Conservation (phyloP, 2,797 vertebrate species). For the Chaetodon trifasciatus region DNA sequence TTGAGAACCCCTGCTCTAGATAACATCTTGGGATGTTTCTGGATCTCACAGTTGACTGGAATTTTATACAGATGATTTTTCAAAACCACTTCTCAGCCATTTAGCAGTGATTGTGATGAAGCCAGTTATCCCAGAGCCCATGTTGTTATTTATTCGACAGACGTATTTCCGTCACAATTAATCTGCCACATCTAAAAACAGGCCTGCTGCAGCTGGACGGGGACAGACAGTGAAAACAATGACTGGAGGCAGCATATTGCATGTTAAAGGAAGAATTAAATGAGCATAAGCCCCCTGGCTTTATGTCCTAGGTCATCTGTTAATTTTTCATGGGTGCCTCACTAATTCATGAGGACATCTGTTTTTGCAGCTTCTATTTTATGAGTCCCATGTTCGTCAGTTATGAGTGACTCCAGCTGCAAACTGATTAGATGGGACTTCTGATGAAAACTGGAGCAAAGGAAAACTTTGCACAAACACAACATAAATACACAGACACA, state of each 20-base stretch:
- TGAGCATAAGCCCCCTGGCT: conserved; percentile 73
- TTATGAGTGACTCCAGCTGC: conserved; percentile 70
- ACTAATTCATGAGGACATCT: conserved; percentile 86
- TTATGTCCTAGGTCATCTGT: conserved; percentile 74
- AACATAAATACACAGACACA: conserved; percentile 36
- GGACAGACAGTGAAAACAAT: conserved; percentile 59
- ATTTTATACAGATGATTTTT: background rate
- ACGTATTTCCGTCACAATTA: conserved; percentile 57
- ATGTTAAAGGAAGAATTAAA: conserved; percentile 79
- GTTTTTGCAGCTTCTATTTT: conserved; percentile 76
- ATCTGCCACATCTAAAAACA: conserved; percentile 58
- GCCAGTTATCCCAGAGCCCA: conserved; percentile 28
- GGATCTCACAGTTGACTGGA: background rate
- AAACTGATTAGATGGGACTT: conserved; percentile 61
- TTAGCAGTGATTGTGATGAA: conserved; percentile 19
- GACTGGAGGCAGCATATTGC: conserved; percentile 65
- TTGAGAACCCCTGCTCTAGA: background rate
- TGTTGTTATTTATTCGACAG: conserved; percentile 54
- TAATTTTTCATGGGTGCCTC: conserved; percentile 77
- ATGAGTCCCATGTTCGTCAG: conserved; percentile 58
- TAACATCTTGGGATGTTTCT: conserved; percentile 9
- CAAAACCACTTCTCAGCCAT: conserved; percentile 24
- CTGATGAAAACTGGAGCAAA: conserved; percentile 41
- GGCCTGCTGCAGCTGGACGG: conserved; percentile 63
- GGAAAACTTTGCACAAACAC: conserved; percentile 35